Evolutionary conservation across 2,888 invertebrate species (phyloP).

Genomic region (Conistra vaccinii): DNA sequence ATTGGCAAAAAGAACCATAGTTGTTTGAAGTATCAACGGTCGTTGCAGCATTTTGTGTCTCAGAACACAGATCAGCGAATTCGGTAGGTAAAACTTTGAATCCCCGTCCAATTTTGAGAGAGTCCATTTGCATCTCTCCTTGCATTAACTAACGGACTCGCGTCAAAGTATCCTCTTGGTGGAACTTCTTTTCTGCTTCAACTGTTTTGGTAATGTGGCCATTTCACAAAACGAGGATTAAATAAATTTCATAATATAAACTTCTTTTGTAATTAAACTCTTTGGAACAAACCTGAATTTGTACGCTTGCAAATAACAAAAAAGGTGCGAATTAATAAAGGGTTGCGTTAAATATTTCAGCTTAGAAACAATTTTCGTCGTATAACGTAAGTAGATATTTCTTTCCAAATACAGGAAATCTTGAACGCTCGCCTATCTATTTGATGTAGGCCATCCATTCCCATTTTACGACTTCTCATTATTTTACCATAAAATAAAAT

Average conservation of each 20-base stretch:
- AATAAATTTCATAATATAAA: conserved; percentile 66
- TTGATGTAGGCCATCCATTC: conserved; percentile 51
- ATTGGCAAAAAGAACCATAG: conserved; percentile 46
- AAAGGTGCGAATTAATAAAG: conserved; percentile 24
- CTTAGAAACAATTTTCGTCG: conserved; percentile 23
- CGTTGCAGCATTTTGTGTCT: conserved; percentile 50
- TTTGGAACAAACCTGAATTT: conserved; percentile 55
- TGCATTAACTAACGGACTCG: conserved; percentile 76
- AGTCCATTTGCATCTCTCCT: conserved; percentile 85
- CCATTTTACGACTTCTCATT: conserved; percentile 66
- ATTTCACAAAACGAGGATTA: conserved; percentile 61
- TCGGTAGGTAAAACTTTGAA: conserved; percentile 82
- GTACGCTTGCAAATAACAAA: conserved; percentile 32
- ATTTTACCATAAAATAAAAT: conserved; percentile 66
- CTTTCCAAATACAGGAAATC: conserved; percentile 58
- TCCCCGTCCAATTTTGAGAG: conserved; percentile 83
- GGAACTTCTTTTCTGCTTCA: conserved; percentile 68
- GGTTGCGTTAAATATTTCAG: conserved; percentile 23
- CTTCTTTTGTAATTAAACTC: conserved; percentile 60
- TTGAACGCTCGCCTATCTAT: conserved; percentile 48
- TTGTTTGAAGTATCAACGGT: conserved; percentile 21
- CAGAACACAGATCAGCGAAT: conserved; percentile 72
- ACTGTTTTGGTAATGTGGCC: conserved; percentile 60
- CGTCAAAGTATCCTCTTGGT: conserved; percentile 69
- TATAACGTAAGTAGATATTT: conserved; percentile 30